Base-by-base conservation (phyloP, 1,140 invertebrate species). In the Lucilia cuprina region DNA sequence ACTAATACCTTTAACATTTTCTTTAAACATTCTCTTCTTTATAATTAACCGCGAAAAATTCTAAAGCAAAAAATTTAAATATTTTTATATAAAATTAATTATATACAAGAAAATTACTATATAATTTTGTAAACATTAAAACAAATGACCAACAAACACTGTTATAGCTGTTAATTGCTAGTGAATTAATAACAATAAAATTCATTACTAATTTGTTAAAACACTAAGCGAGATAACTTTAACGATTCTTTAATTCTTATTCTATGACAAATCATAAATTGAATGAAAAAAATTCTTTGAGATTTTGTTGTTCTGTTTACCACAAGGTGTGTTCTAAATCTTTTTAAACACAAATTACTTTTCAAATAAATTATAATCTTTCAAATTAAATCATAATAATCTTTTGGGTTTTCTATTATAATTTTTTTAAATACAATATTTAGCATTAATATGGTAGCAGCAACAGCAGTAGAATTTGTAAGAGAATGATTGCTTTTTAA, bases 341-440 rank as follows among this genome's bases (percentile, higher is more conserved):
- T 70, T 21, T n/a, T 70, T 70, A 21, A 21, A 70, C 17, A 70
- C 19, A 70, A 21, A 70, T 70, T 70, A 55, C 12, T 70, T 70
- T 70, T 70, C 19, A 55, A 70, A 70, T 70, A 70, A 70, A 70
- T 70, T 70, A 25, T 70, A 70, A 70, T 70, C 65, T 70, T 70
- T 70, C 65, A 70, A 70, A 70, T 70, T 70, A 70, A 70, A 19
- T 70, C 19, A 19, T 70, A 70, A 70, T 70, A 25, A 17, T 55
- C 50, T 55, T 55, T 55, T 55, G 1, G 25, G 25, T 30, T 30
- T 30, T 30, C 25, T 30, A 30, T 17, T 17, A 55, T 55, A 1
- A 55, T 8, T 4, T 14, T 12, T 55, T 41, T 41, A 41, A 41
- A 41, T 41, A 41, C 41, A 41, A 60, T 70, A 70, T 70, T 70